Evolutionary conservation across 2,888 invertebrate genomes (phyloP).

Genomic region (Drosophila rubida): DNA sequence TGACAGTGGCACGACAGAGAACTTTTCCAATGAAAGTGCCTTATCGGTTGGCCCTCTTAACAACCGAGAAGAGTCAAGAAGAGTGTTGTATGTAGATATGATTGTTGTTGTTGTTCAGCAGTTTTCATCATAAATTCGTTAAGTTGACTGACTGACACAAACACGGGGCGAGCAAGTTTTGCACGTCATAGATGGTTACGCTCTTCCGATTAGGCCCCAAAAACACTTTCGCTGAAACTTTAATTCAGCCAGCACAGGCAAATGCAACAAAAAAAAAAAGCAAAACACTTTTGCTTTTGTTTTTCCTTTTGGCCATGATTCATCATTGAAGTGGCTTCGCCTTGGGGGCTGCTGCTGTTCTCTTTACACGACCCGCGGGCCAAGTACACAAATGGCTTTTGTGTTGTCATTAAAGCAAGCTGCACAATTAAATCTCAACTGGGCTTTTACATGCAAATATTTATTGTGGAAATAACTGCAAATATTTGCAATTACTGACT

Average conservation of each 20-base stretch:
- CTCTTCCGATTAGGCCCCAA: slow-evolving; percentile 49
- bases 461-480: slow-evolving; percentile 64
- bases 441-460: slow-evolving; percentile 62
- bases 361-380: slow-evolving; percentile 66
- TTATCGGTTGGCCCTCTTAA: slow-evolving; percentile 49
- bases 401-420: slow-evolving; percentile 34
- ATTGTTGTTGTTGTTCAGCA: slow-evolving; percentile 12
- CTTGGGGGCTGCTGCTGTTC: slow-evolving; percentile 17
- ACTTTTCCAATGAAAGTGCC: slow-evolving; percentile 67
- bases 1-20: slow-evolving; percentile 43
- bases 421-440: slow-evolving; percentile 56
- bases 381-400: slow-evolving; percentile 38
- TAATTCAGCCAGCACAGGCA: too few species aligned
- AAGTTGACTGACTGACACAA: slow-evolving; percentile 57
- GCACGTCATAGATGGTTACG: slow-evolving; percentile 67
- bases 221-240: slow-evolving; percentile 62
- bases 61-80: slow-evolving; percentile 1
- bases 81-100: slow-evolving; percentile 12
- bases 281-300: slow-evolving; percentile 20
- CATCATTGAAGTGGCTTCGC: slow-evolving; percentile 38
- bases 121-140: slow-evolving; percentile 70
- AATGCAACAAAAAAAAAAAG: background rate
- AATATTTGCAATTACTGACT: slow-evolving; percentile 64
- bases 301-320: slow-evolving; percentile 34
- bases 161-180: slow-evolving; percentile 44